Conservation (phyloP, 2,888 invertebrate genomes). For the Petrolisthes manimaculis region DNA sequence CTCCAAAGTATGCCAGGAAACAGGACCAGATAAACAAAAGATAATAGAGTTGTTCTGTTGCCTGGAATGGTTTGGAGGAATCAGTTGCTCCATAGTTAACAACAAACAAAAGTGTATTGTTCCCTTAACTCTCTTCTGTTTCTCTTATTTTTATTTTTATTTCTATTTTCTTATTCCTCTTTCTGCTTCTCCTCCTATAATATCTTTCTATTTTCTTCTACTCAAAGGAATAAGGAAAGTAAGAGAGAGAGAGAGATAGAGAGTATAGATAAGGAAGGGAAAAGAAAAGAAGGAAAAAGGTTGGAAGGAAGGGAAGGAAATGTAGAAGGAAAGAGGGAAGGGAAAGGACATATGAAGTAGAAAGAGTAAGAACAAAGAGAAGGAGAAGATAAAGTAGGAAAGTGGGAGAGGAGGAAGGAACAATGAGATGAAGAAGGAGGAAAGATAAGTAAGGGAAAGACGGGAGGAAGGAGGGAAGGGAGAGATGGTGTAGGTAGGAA, state of each 20-base stretch:
- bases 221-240: not conserved
- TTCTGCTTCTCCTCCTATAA: not conserved
- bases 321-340: not conserved
- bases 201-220: not conserved
- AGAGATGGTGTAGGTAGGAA: not conserved
- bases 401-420: not conserved
- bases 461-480: not conserved
- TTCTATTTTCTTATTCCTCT: not conserved
- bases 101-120: too few species aligned
- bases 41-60: too few species aligned
- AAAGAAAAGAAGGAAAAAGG: not conserved
- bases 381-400: not conserved
- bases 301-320: not conserved
- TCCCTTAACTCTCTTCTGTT: not conserved
- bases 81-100: too few species aligned
- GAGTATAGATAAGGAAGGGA: not conserved
- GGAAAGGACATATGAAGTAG: not conserved
- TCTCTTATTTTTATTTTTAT: not conserved
- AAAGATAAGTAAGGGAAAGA: not conserved
- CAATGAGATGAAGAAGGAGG: not conserved
- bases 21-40: too few species aligned
- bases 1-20: too few species aligned
- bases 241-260: conserved; percentile 2
- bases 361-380: not conserved
- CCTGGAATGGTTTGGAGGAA: too few species aligned